Conservation (phyloP, 2,113 vertebrate species). For the Coregonus clupeaformis region DNA sequence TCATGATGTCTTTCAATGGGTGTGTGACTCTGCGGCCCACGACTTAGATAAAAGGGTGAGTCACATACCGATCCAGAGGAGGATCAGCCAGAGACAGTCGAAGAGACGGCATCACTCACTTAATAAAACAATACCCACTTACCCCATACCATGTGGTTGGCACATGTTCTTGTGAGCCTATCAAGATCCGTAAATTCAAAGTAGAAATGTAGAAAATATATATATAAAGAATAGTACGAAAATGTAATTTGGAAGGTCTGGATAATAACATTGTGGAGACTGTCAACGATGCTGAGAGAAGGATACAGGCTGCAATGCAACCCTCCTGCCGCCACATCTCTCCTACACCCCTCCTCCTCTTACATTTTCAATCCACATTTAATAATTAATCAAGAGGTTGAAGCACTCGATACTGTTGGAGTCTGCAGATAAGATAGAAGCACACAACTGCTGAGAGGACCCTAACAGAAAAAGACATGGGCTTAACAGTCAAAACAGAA, state of each 20-base stretch:
- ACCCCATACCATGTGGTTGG: too few species aligned
- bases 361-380: slow-evolving; percentile 66
- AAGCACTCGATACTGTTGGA: slow-evolving; percentile 60
- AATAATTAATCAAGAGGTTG: slow-evolving; percentile 66
- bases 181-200: too few species aligned
- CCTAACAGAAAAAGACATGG: slow-evolving; percentile 23
- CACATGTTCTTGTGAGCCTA: too few species aligned
- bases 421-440: slow-evolving; percentile 65
- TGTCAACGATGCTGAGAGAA: neutral
- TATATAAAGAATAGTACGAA: too few species aligned
- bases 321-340: neutral
- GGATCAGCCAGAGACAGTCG: slow-evolving; percentile 36
- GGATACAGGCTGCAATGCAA: slow-evolving; percentile 27
- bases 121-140: slow-evolving; percentile 53
- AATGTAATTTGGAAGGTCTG: neutral
- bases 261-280: slow-evolving; percentile 20
- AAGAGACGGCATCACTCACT: slow-evolving; percentile 34
- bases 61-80: slow-evolving; percentile 39
- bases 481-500: slow-evolving; percentile 17
- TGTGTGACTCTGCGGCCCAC: slow-evolving; percentile 8
- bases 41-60: slow-evolving; percentile 8
- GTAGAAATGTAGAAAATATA: neutral
- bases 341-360: slow-evolving; percentile 7
- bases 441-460: slow-evolving; percentile 50
- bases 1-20: neutral